Percentiles rank a stretch among this genome's conserved stretches.
phyloP scores from a whole-genome alignment of 2,888 invertebrate species.

The Poecilus cupreus region DNA sequence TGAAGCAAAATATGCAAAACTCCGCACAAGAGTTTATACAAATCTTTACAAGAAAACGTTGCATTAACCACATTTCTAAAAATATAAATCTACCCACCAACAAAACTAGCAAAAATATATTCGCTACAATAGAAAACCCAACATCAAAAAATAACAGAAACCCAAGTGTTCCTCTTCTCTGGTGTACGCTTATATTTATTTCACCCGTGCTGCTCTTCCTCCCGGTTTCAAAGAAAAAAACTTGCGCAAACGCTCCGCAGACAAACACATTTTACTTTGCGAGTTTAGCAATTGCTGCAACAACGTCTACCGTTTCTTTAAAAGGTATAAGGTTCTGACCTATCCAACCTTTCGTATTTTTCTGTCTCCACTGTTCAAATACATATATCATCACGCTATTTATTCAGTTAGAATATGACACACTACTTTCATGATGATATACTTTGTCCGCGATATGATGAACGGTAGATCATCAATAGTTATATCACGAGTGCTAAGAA shows the following conservation, averaged over 20 bases:
- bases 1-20: not conserved
- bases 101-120: not conserved
- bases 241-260: not conserved
- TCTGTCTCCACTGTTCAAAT: too few relatives aligned
- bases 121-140: constrained; percentile 22
- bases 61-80: constrained; percentile 23
- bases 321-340: not conserved
- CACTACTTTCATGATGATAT: too few relatives aligned
- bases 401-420: too few relatives aligned
- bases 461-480: too few relatives aligned
- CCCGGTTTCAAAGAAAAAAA: not conserved
- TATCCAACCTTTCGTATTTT: too few relatives aligned
- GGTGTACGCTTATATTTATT: constrained; percentile 29
- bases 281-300: not conserved
- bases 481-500: too few relatives aligned
- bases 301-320: not conserved
- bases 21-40: not conserved
- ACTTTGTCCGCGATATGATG: too few relatives aligned
- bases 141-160: constrained; percentile 4
- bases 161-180: constrained; percentile 9
- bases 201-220: not conserved
- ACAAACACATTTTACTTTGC: constrained; percentile 24
- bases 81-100: constrained; percentile 12
- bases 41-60: constrained; percentile 2
- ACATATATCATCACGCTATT: too few relatives aligned